Conservation (phyloP, 2,888 invertebrate genomes). For the Drosophila demipolita region DNA sequence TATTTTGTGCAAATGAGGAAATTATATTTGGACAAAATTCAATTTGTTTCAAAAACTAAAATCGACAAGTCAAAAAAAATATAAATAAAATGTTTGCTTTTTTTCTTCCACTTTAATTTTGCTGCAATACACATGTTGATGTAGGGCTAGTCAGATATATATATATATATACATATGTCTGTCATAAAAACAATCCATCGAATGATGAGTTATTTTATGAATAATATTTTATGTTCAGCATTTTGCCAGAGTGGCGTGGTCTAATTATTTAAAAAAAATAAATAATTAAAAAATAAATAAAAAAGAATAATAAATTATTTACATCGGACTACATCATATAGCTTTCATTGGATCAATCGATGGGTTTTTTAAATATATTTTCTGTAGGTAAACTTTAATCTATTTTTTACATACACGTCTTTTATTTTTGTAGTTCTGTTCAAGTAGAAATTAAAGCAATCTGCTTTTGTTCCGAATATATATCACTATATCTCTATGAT, state of each 20-base stretch:
- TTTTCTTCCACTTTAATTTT: background rate
- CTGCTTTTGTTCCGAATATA: background rate
- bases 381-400: background rate
- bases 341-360: background rate
- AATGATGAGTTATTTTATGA: background rate
- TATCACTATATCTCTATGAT: background rate
- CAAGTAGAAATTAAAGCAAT: background rate
- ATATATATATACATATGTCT: background rate
- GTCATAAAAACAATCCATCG: background rate
- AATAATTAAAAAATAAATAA: too few species aligned
- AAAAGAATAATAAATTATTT: background rate
- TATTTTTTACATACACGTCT: background rate
- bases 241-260: background rate
- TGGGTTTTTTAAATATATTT: background rate
- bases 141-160: background rate
- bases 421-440: background rate
- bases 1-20: background rate
- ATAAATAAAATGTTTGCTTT: background rate
- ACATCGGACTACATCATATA: background rate
- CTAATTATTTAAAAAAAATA: background rate
- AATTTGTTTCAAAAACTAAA: background rate
- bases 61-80: background rate
- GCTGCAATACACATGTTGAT: background rate
- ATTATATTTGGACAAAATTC: background rate
- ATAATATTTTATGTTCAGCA: background rate